Percentiles rank a stretch among this genome's conserved stretches.
These are phyloP conservation scores for Bicyclus anynana DNA, from an alignment of 1,140 invertebrate genomes.

Conservation along the genomic window DNA sequence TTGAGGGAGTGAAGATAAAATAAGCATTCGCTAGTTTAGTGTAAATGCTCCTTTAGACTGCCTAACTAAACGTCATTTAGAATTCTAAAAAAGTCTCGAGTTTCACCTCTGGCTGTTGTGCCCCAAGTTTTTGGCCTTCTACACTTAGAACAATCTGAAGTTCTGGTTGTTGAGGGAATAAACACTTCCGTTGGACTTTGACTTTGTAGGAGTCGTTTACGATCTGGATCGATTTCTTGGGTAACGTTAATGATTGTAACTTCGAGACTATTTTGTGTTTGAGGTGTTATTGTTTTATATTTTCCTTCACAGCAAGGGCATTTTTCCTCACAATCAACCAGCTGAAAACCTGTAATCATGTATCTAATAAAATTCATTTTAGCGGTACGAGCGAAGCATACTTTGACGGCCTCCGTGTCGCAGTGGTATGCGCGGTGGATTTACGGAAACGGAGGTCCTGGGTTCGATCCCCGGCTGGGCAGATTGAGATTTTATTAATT, in stretches of 20 bases:
- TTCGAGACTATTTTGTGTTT: not conserved
- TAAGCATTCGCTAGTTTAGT: too few species aligned
- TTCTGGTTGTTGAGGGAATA: not conserved
- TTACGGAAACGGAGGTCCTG: too few species aligned
- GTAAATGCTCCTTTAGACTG: conserved; percentile 1
- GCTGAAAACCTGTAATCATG: conserved; percentile 15
- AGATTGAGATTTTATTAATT: too few species aligned
- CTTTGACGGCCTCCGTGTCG: too few species aligned
- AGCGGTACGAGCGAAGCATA: too few species aligned
- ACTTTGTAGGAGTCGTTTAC: too few species aligned
- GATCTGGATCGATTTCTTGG: too few species aligned
- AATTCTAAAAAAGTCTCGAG: conserved; percentile 41
- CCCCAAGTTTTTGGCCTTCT: conserved; percentile 23
- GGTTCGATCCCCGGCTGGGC: too few species aligned
- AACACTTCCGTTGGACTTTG: not conserved
- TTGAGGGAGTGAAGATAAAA: too few species aligned
- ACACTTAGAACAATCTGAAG: conserved; percentile 2
- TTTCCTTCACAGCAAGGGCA: not conserved
- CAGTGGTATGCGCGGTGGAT: too few species aligned
- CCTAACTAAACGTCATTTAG: conserved; percentile 21
- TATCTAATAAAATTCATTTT: too few species aligned
- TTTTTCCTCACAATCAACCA: conserved; percentile 10
- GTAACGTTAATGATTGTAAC: not conserved
- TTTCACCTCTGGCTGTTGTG: conserved; percentile 40
- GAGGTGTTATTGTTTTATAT: not conserved